Percentiles rank a stretch among this genome's conserved stretches.
These are phyloP conservation scores for Hirundo rustica DNA, from an alignment of 2,797 vertebrate species.

Conservation along the genomic window DNA sequence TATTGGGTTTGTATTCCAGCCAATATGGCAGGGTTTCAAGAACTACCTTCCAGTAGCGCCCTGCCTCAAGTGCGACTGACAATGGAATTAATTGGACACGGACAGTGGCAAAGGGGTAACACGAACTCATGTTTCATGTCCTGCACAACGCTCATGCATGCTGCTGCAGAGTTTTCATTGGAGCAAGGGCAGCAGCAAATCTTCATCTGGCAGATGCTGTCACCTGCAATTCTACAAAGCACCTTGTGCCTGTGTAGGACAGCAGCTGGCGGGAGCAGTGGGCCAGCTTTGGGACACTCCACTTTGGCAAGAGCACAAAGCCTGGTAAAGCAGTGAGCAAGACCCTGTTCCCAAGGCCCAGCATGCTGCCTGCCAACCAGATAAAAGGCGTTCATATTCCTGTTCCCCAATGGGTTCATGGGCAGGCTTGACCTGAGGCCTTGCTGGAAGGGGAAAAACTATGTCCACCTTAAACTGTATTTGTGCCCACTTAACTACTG, in stretches of 20 bases:
- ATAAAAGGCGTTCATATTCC: not conserved
- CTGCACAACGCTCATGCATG: not conserved
- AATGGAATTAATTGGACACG: constrained; percentile 51
- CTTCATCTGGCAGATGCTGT: not conserved
- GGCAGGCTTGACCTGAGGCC: not conserved
- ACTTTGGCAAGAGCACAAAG: not conserved
- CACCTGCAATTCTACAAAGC: not conserved
- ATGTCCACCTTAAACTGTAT: not conserved
- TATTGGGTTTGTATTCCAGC: constrained; percentile 13
- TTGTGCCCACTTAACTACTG: not conserved
- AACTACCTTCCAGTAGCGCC: constrained; percentile 27
- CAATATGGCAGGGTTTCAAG: constrained; percentile 61
- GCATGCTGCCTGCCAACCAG: not conserved
- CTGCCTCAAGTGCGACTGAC: not conserved
- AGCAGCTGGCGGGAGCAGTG: not conserved
- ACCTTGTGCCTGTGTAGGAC: not conserved
- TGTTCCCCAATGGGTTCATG: not conserved
- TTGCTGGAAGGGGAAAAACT: not conserved
- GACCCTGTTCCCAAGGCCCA: not conserved
- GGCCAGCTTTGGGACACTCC: not conserved
- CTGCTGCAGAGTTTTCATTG: not conserved
- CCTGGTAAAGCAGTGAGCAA: not conserved
- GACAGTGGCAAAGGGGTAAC: constrained; percentile 58
- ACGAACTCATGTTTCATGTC: constrained; percentile 57
- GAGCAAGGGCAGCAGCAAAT: constrained; percentile 30